A percentile compares a stretch with the other conserved stretches of the same genome.
Evolutionary conservation across 2,797 vertebrate species (phyloP).

Genomic region (Holocentrus rufus): DNA sequence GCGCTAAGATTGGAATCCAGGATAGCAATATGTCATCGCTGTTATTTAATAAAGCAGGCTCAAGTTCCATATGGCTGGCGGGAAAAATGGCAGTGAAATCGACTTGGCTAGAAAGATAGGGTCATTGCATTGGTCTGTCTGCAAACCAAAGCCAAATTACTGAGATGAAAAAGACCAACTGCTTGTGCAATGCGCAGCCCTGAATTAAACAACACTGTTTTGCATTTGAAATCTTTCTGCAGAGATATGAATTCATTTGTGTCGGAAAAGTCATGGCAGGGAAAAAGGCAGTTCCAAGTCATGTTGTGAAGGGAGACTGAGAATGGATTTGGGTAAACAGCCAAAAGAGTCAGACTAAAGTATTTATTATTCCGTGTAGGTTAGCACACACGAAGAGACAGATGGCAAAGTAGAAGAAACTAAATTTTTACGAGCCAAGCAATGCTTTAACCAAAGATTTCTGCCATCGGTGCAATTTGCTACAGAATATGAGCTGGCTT

Average conservation of each 20-base stretch:
- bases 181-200: neutral
- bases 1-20: slow-evolving; percentile 43
- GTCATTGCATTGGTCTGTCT: slow-evolving; percentile 11
- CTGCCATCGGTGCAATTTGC: slow-evolving; percentile 19
- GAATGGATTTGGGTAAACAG: neutral
- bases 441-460: slow-evolving; percentile 3
- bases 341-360: slow-evolving; percentile 16
- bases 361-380: slow-evolving; percentile 26
- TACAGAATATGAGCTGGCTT: slow-evolving; percentile 7
- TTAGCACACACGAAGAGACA: slow-evolving; percentile 2
- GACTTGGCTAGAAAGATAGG: slow-evolving; percentile 7
- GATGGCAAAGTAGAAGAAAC: slow-evolving; percentile 8
- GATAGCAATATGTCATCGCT: slow-evolving; percentile 51
- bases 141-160: slow-evolving; percentile 29
- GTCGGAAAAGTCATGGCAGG: slow-evolving; percentile 17
- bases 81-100: slow-evolving; percentile 30
- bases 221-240: slow-evolving; percentile 14
- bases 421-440: slow-evolving; percentile 4
- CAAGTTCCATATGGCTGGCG: slow-evolving; percentile 39
- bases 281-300: slow-evolving; percentile 43
- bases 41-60: slow-evolving; percentile 69
- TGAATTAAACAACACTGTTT: slow-evolving; percentile 9
- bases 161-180: slow-evolving; percentile 13
- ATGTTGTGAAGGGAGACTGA: neutral
- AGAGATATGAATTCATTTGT: slow-evolving; percentile 28